These are phyloP conservation scores for Sebastes trivittatus DNA, from an alignment of 2,797 vertebrate species.

Conservation along the genomic window DNA sequence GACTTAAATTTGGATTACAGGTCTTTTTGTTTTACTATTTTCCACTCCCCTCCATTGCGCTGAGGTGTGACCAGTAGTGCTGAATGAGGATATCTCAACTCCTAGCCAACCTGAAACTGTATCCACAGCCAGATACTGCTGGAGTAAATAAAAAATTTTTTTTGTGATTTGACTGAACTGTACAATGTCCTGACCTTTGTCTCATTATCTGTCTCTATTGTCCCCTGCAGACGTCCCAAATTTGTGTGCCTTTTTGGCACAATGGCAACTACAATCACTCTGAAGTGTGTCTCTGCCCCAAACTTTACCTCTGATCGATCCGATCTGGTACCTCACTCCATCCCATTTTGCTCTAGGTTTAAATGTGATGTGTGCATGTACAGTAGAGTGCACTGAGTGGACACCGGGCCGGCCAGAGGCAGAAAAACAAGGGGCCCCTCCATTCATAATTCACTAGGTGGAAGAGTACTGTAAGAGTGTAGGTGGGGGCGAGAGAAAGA, in stretches of 20 bases:
- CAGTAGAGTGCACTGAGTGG: conserved; percentile 78
- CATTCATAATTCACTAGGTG: conserved; percentile 84
- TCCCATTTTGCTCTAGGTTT: conserved; percentile 42
- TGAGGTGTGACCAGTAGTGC: too few species aligned
- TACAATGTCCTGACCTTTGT: not conserved
- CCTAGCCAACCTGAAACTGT: not conserved
- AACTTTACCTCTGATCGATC: conserved; percentile 33
- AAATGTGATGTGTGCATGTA: conserved; percentile 58
- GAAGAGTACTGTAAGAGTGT: conserved; percentile 71
- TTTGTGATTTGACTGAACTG: not conserved
- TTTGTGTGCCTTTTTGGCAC: not conserved
- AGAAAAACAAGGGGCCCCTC: conserved; percentile 78
- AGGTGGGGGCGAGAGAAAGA: conserved; percentile 25
- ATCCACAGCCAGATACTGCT: not conserved
- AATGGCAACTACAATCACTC: not conserved
- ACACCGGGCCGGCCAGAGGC: conserved; percentile 65
- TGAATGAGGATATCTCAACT: not conserved
- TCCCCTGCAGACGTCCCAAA: too few species aligned
- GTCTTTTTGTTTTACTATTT: not conserved
- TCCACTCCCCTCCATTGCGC: not conserved
- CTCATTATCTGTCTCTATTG: not conserved
- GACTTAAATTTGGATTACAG: not conserved
- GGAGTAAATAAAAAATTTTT: not conserved
- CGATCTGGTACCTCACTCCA: conserved; percentile 4
- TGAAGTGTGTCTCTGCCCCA: not conserved